Evolutionary conservation across 2,113 vertebrate species (phyloP).

Genomic region (Xenus cinereus): DNA sequence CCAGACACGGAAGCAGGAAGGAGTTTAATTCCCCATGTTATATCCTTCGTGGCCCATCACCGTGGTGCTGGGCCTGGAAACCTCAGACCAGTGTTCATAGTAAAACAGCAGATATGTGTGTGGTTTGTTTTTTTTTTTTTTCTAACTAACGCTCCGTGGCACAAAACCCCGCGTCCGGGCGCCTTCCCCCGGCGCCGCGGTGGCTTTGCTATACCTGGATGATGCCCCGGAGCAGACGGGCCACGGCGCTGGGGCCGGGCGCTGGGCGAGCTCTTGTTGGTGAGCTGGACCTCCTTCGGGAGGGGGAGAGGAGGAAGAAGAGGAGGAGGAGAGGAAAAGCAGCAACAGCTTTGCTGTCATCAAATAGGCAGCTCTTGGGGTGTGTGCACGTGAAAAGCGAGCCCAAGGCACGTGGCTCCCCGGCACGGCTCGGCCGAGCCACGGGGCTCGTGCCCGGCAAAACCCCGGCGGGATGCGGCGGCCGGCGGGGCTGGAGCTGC

Average conservation of each 20-base stretch:
- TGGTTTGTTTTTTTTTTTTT: background rate
- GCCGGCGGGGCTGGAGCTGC: background rate
- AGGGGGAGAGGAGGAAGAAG: background rate
- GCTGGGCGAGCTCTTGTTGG: slow-evolving; percentile 50
- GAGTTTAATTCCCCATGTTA: slow-evolving; percentile 45
- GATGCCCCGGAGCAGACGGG: slow-evolving; percentile 23
- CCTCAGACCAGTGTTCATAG: slow-evolving; percentile 69
- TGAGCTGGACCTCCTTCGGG: slow-evolving; percentile 1
- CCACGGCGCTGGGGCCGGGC: slow-evolving; percentile 48
- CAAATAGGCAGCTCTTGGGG: background rate
- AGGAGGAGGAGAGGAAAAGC: slow-evolving; percentile 34
- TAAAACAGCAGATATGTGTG: slow-evolving; percentile 60
- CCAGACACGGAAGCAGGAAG: slow-evolving; percentile 57
- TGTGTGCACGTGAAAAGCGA: background rate
- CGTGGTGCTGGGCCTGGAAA: slow-evolving; percentile 60
- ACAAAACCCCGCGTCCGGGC: background rate
- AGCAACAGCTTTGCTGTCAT: slow-evolving; percentile 2
- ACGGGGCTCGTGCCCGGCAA: background rate
- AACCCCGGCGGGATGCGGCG: background rate
- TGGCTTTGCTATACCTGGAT: background rate
- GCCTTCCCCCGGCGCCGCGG: background rate
- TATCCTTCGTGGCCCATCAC: slow-evolving; percentile 64
- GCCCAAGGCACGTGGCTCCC: background rate
- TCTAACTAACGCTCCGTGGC: slow-evolving; percentile 43
- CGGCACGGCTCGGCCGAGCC: background rate